Conservation (phyloP, 2,888 invertebrate species). For the Gnatocerus cornutus region DNA sequence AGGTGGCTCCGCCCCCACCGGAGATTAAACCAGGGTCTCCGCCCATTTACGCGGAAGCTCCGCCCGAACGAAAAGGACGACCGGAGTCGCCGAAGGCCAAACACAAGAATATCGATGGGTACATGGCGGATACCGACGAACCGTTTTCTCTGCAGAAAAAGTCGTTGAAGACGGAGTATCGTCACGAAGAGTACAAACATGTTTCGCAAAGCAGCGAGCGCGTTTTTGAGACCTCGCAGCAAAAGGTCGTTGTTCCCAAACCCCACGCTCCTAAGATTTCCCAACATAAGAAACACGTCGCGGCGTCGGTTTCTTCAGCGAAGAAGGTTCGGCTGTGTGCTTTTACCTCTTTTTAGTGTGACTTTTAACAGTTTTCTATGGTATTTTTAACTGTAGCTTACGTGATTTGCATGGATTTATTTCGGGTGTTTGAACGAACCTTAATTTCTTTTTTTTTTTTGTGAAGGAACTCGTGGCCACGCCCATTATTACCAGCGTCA, state of each 20-base stretch:
- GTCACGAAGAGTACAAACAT: slow-evolving; percentile 65
- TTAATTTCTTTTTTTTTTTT: too few relatives aligned
- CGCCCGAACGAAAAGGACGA: slow-evolving; percentile 61
- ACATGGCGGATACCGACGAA: slow-evolving; percentile 83
- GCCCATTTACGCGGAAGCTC: slow-evolving; percentile 65
- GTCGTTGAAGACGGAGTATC: slow-evolving; percentile 62
- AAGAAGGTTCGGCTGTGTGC: slow-evolving; percentile 66
- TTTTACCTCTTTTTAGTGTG: slow-evolving; percentile 28
- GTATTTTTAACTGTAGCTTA: too few relatives aligned
- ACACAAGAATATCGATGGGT: slow-evolving; percentile 75
- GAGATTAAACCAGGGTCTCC: slow-evolving; percentile 70
- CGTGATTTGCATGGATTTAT: too few relatives aligned
- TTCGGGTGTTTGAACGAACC: too few relatives aligned
- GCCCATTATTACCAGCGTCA: slow-evolving; percentile 72
- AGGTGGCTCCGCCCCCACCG: slow-evolving; percentile 61
- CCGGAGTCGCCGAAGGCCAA: slow-evolving; percentile 74
- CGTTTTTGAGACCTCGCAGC: slow-evolving; percentile 61
- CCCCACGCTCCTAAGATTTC: slow-evolving; percentile 61
- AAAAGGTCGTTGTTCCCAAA: slow-evolving; percentile 59
- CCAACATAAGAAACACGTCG: slow-evolving; percentile 66
- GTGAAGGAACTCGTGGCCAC: slow-evolving; percentile 74
- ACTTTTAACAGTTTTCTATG: background rate
- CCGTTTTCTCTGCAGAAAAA: slow-evolving; percentile 68
- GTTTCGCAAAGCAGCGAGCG: slow-evolving; percentile 63
- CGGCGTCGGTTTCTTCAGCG: slow-evolving; percentile 62